A percentile compares a stretch with the other conserved stretches of the same genome.
Conservation (phyloP, 2,113 vertebrate genomes). For the Callipepla squamata region DNA sequence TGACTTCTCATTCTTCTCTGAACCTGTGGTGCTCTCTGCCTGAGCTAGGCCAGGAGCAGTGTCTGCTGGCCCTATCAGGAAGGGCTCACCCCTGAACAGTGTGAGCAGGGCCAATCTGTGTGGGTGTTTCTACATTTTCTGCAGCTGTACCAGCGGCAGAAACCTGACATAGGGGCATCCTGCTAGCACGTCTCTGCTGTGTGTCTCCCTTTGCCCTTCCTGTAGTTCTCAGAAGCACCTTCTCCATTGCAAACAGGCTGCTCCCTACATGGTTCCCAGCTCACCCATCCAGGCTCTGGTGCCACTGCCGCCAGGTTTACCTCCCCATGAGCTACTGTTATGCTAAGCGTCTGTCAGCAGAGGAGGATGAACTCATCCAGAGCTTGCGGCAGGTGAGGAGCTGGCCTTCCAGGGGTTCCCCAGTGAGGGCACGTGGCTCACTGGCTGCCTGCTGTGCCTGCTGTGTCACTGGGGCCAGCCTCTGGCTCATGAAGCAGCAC, state of each 20-base stretch:
- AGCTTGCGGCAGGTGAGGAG: constrained; percentile 89
- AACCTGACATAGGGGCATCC: neutral
- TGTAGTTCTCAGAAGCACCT: neutral
- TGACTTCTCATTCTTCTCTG: neutral
- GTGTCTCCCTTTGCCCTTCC: neutral
- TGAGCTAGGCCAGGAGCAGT: neutral
- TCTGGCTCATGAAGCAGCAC: neutral
- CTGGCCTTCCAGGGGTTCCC: neutral
- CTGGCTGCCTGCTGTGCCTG: neutral
- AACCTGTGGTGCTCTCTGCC: rapidly evolving
- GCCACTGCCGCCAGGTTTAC: constrained; percentile 96
- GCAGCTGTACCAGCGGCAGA: neutral
- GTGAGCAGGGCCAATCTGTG: neutral
- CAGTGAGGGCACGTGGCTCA: rapidly evolving
- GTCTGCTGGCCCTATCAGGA: neutral
- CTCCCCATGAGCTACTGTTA: constrained; percentile 98
- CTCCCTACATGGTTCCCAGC: constrained; percentile 90
- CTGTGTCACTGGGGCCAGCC: neutral
- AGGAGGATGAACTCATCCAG: constrained; percentile 85
- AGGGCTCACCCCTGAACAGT: neutral
- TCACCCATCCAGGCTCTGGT: constrained; percentile 93
- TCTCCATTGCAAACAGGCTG: constrained; percentile 78
- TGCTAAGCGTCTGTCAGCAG: constrained; percentile 80
- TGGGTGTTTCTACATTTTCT: neutral
- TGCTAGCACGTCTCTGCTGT: neutral